Percentiles rank a stretch among this genome's conserved stretches.
These are phyloP conservation scores for Iselma pallidipennis DNA, from an alignment of 2,888 invertebrate genomes.

Conservation along the genomic window DNA sequence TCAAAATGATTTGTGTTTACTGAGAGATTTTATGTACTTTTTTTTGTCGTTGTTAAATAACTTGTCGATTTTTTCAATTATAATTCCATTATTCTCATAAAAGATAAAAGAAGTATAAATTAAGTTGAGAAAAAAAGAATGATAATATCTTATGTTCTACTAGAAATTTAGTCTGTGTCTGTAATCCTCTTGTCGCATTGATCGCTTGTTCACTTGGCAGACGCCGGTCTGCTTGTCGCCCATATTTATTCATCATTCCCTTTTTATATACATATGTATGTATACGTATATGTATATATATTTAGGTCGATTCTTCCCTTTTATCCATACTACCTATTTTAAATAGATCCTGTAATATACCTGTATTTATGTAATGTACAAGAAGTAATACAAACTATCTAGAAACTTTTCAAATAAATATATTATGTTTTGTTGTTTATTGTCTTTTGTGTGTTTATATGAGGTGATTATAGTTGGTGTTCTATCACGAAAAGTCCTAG, in stretches of 20 bases:
- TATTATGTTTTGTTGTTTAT: too few relatives aligned
- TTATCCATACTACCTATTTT: neutral
- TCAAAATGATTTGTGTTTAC: too few relatives aligned
- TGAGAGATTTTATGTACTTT: neutral
- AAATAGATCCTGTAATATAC: neutral
- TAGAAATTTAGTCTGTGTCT: neutral
- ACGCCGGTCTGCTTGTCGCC: constrained; percentile 17
- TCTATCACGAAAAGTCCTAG: neutral
- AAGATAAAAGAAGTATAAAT: too few relatives aligned
- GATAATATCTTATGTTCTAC: neutral
- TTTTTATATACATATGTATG: too few relatives aligned
- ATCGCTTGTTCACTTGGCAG: constrained; percentile 13
- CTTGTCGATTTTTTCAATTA: neutral
- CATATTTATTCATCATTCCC: neutral
- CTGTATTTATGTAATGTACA: too few relatives aligned
- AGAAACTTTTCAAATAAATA: too few relatives aligned
- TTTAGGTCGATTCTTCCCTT: neutral
- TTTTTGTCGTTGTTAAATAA: neutral
- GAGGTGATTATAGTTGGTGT: neutral
- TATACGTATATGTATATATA: too few relatives aligned
- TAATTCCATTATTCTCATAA: neutral
- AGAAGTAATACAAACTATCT: too few relatives aligned
- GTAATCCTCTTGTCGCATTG: constrained; percentile 16
- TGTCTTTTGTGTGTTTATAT: neutral
- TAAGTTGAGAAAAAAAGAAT: neutral